Evolutionary conservation across 2,113 vertebrate species (phyloP).

Genomic region (Himantopus leucocephalus): DNA sequence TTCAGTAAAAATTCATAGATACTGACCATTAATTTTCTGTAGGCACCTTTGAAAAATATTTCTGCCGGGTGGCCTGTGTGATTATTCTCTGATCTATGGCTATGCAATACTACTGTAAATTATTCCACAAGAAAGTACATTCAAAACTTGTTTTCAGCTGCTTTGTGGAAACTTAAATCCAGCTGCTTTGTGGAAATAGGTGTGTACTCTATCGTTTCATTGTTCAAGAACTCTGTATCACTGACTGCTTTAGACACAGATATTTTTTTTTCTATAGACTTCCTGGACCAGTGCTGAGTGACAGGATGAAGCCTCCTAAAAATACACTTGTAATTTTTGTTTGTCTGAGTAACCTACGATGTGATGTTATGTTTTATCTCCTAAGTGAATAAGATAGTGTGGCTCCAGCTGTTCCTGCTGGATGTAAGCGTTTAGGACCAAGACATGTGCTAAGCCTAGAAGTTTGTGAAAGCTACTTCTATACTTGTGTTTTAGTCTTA

Average conservation of each 20-base stretch:
- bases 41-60: neutral
- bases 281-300: neutral
- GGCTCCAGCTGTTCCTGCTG: neutral
- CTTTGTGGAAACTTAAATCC: neutral
- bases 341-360: neutral
- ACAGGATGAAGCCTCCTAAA: neutral
- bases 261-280: neutral
- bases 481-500: neutral
- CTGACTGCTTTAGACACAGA: neutral
- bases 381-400: neutral
- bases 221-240: neutral
- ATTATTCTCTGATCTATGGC: neutral
- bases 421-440: neutral
- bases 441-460: neutral
- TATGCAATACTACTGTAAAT: neutral
- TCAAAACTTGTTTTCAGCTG: neutral
- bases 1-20: neutral
- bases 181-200: neutral
- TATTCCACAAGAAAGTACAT: neutral
- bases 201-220: neutral
- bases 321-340: neutral
- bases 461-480: neutral
- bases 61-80: neutral
- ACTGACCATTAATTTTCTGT: neutral
- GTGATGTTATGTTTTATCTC: neutral